A percentile compares a stretch with the other conserved stretches of the same genome.
phyloP scores from a whole-genome alignment of 2,888 invertebrate species.

The Drosophila yooni region DNA sequence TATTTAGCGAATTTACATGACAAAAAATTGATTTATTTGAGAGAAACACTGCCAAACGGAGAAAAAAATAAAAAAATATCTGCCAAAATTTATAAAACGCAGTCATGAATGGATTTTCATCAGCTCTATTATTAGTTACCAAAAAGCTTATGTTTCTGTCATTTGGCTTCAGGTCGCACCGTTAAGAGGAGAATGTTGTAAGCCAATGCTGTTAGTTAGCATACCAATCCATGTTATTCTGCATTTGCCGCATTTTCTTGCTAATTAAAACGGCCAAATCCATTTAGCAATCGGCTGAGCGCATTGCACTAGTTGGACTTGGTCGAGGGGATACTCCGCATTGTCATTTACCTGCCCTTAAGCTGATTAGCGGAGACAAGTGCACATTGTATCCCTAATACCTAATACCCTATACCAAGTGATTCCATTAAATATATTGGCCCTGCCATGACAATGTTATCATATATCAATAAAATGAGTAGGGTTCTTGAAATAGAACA shows the following conservation, averaged over 20 bases:
- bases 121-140: constrained; percentile 25
- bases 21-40: constrained; percentile 74
- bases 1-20: constrained; percentile 59
- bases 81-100: constrained; percentile 51
- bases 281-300: constrained; percentile 62
- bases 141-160: constrained; percentile 19
- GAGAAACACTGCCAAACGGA: constrained; percentile 59
- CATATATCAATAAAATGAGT: constrained; percentile 71
- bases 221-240: constrained; percentile 38
- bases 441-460: constrained; percentile 69
- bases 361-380: constrained; percentile 67
- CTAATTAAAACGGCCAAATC: constrained; percentile 75
- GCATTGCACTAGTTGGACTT: constrained; percentile 10
- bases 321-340: constrained; percentile 6
- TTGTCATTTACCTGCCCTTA: constrained; percentile 42
- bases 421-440: constrained; percentile 27
- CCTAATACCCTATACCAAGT: constrained; percentile 16
- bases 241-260: constrained; percentile 69
- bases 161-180: constrained; percentile 14
- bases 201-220: constrained; percentile 7
- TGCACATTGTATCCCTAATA: constrained; percentile 34
- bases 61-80: constrained; percentile 25
- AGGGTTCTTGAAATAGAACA: constrained; percentile 56
- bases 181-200: constrained; percentile 6
- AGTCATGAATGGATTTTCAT: constrained; percentile 24